A percentile compares a stretch with the other conserved stretches of the same genome.
Conservation (phyloP, 2,113 vertebrate genomes). For the Strix aluco region DNA sequence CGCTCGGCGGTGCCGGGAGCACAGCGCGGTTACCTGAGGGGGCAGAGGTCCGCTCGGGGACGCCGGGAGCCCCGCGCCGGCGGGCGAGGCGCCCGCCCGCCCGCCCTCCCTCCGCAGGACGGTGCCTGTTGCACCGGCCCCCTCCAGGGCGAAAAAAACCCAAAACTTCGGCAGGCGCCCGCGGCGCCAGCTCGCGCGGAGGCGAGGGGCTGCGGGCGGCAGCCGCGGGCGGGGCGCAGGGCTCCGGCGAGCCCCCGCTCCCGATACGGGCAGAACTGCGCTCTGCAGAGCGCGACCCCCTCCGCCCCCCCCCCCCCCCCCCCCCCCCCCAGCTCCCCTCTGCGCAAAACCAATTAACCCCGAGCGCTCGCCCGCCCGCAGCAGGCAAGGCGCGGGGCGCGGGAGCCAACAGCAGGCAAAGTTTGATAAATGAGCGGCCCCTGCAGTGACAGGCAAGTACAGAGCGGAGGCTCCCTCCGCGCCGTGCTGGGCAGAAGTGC, state of each 20-base stretch:
- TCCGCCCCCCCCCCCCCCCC: too few species aligned
- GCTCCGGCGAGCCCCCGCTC: neutral
- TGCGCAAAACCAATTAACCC: neutral
- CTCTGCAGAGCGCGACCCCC: neutral
- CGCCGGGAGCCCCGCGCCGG: neutral
- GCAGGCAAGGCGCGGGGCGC: neutral
- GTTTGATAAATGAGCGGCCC: constrained; percentile 59
- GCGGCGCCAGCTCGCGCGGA: neutral
- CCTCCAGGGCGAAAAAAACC: neutral
- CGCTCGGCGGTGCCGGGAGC: neutral
- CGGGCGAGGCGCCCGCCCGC: neutral
- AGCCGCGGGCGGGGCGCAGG: neutral
- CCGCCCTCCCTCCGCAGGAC: neutral
- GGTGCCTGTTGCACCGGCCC: constrained; percentile 5
- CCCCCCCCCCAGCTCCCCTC: neutral
- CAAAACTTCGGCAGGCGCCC: neutral
- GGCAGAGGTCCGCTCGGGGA: neutral
- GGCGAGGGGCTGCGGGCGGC: neutral
- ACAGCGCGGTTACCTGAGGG: neutral
- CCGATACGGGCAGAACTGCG: neutral
- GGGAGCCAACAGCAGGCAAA: constrained; percentile 45
- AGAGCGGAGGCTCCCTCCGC: neutral
- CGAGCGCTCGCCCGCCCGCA: neutral
- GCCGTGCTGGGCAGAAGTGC: neutral
- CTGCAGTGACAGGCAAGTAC: neutral